Evolutionary conservation across 2,113 vertebrate species (phyloP).

Genomic region (Chlamydotis undulata): DNA sequence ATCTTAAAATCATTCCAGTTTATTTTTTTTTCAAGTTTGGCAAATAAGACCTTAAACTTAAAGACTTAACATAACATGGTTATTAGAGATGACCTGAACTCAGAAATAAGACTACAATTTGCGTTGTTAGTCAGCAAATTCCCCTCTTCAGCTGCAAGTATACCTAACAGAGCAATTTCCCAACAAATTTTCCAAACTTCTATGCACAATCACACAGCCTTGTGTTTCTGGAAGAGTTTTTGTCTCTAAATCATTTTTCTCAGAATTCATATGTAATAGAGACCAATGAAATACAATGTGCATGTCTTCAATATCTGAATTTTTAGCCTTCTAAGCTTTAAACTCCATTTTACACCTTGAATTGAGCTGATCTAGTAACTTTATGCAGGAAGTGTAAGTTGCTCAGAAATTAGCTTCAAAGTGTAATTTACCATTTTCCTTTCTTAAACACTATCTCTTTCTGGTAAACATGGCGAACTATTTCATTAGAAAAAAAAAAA

Average conservation of each 20-base stretch:
- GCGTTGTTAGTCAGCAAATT: background rate
- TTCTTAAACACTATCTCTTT: background rate
- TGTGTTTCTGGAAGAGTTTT: background rate
- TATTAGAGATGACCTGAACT: background rate
- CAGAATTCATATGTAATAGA: background rate
- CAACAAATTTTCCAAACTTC: background rate
- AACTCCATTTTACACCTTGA: background rate
- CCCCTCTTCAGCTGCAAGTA: background rate
- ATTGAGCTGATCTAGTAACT: background rate
- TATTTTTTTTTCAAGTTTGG: background rate
- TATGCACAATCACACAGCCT: background rate
- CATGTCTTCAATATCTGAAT: background rate
- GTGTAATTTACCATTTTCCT: background rate
- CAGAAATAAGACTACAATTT: background rate
- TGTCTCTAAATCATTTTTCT: background rate
- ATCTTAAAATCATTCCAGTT: background rate
- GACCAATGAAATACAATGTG: background rate
- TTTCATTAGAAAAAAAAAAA: background rate
- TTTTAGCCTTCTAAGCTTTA: background rate
- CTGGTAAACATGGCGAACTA: background rate
- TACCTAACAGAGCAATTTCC: background rate
- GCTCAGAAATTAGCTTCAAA: background rate
- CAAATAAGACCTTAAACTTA: background rate
- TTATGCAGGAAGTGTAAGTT: background rate
- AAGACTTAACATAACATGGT: background rate